Conservation (phyloP, 2,888 invertebrate genomes). For the Lysandra coridon region DNA sequence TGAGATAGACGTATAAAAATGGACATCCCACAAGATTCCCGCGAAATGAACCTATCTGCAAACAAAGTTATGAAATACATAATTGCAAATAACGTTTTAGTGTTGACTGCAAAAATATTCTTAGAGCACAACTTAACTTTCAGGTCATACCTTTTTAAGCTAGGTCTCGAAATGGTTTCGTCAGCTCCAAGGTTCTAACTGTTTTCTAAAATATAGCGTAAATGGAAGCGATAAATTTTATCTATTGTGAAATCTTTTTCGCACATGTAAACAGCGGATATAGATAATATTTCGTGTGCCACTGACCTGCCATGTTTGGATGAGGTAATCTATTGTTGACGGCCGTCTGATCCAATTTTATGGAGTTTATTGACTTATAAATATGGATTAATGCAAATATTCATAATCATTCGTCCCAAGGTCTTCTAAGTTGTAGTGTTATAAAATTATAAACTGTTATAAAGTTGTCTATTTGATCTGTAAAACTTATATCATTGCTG, state of each 20-base stretch:
- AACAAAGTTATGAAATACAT: not conserved
- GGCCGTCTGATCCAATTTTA: not conserved
- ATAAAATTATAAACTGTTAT: not conserved
- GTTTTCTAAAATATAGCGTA: not conserved
- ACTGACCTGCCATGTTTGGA: not conserved
- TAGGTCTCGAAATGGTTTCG: constrained; percentile 2
- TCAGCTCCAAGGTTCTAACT: not conserved
- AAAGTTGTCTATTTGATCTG: not conserved
- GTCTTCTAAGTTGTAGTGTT: not conserved
- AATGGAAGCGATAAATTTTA: constrained; percentile 1
- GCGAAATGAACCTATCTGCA: not conserved
- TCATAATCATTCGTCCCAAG: not conserved
- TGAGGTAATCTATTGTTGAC: not conserved
- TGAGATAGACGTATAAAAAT: too few species aligned
- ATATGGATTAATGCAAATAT: not conserved
- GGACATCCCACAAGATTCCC: too few species aligned
- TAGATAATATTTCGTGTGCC: constrained; percentile 20
- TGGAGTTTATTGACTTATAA: not conserved
- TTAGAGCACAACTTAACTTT: too few species aligned
- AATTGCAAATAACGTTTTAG: not conserved
- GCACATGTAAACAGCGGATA: not conserved
- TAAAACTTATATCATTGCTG: not conserved
- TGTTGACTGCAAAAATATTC: too few species aligned
- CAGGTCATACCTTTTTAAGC: not conserved
- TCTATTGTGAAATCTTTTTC: not conserved